Evolutionary conservation across 2,888 invertebrate species (phyloP).

Genomic region (Mallateleia sp.): DNA sequence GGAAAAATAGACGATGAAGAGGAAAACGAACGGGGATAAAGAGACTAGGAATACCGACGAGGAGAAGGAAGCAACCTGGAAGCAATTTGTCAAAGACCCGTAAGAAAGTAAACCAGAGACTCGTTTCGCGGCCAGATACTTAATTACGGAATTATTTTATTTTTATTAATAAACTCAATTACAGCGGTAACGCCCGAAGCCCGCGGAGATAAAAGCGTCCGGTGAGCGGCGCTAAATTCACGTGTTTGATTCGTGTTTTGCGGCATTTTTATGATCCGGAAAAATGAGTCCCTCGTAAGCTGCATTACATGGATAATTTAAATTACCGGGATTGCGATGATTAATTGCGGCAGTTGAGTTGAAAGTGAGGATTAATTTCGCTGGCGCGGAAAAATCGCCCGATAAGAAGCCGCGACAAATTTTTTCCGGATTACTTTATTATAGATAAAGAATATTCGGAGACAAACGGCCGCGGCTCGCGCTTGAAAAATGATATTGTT

Average conservation of each 20-base stretch:
- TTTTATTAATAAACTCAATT: slow-evolving; percentile 62
- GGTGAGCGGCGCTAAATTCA: slow-evolving; percentile 3
- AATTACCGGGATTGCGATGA: too few relatives aligned
- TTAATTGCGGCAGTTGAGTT: too few relatives aligned
- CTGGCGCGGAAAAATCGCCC: too few relatives aligned
- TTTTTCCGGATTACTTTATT: too few relatives aligned
- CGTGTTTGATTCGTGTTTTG: slow-evolving; percentile 45
- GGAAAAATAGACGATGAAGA: slow-evolving; percentile 36
- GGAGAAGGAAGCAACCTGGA: slow-evolving; percentile 20
- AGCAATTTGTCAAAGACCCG: slow-evolving; percentile 67
- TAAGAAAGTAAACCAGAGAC: slow-evolving; percentile 55
- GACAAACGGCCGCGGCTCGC: too few relatives aligned
- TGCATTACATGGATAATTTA: too few relatives aligned
- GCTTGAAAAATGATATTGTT: too few relatives aligned
- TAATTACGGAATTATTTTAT: slow-evolving; percentile 63
- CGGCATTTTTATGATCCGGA: too few relatives aligned
- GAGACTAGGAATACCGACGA: not conserved
- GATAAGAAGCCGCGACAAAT: too few relatives aligned
- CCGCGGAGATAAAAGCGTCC: slow-evolving; percentile 25
- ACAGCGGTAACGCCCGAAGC: not conserved
- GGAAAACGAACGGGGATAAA: slow-evolving; percentile 11
- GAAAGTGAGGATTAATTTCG: too few relatives aligned
- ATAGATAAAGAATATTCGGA: too few relatives aligned
- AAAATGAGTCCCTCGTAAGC: too few relatives aligned
- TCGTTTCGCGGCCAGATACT: slow-evolving; percentile 37